Base-by-base conservation (phyloP, 37 sponge, comb jelly and placozoan genomes). In the Theonella swinhoei region DNA sequence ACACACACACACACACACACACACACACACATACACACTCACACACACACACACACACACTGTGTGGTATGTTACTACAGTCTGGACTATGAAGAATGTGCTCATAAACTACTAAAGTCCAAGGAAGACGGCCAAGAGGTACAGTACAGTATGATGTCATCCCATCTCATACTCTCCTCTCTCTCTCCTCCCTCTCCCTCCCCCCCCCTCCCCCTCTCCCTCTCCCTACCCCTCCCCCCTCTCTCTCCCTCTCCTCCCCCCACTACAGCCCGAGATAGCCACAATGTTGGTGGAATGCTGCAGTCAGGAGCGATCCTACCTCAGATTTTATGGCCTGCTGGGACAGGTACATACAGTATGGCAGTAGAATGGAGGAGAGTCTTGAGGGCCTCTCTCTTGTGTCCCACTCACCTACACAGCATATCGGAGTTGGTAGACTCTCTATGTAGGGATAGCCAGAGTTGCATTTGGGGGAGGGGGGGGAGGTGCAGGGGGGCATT, bases 11-110 rank as follows among this genome's bases (percentile, higher is more conserved):
- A n/a, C n/a, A n/a, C n/a, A n/a, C n/a, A n/a, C n/a, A n/a, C n/a
- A n/a, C n/a, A n/a, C n/a, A n/a, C n/a, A n/a, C n/a, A n/a, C n/a
- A n/a, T n/a, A n/a, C n/a, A n/a, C n/a, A n/a, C n/a, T n/a, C n/a
- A n/a, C n/a, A n/a, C n/a, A n/a, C n/a, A n/a, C n/a, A n/a, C n/a
- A n/a, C n/a, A n/a, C n/a, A n/a, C n/a, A n/a, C n/a, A n/a, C n/a
- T n/a, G n/a, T n/a, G n/a, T n/a, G n/a, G n/a, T n/a, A n/a, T 33
- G 22, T 70, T 24, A 22, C 8, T 74, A 54, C 77, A 94, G 97
- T 80, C 70, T 96, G 68, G 91, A 90, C 43, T 98, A 82, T 88
- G 99, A 99, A 47, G 99, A 99, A 84, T 96, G 97, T 73, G 97
- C 94, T 26, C 99, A 99, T 81, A 99, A 99, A 77, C 73, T 99